Base-by-base conservation (phyloP, 2,888 invertebrate genomes). In the Choreutis nemorana region DNA sequence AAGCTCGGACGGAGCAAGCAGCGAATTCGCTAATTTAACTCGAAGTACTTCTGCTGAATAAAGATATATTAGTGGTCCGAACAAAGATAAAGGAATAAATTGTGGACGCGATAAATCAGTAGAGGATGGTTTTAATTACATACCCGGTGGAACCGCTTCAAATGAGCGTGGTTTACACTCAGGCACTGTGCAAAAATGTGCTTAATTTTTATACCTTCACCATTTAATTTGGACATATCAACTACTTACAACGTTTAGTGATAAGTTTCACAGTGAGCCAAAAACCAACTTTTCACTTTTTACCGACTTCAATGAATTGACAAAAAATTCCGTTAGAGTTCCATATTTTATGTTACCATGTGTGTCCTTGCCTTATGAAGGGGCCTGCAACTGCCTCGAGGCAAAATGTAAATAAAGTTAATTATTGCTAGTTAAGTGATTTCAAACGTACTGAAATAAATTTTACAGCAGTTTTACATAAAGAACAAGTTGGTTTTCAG, bases 81-180 rank as follows among this genome's bases (percentile, higher is more conserved):
- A 51, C 58, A 59, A 62, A 72, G 75, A 78, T 77, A 77, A 77
- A 73, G 70, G 67, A 73, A 73, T 75, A 73, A 75, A 75, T 75
- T 75, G 68, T 68, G 65, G 62, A 55, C 54, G 63, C 61, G 54
- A 71, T 79, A 78, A 79, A 78, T 79, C 72, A 73, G 65, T 57
- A 63, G 65, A 70, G 68, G 65, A 71, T 72, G 75, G 71, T 72
- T 77, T 75, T 77, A 77, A 78, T 77, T 75, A 75, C 58, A 63
- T 64, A 55, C 55, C 60, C 59, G 48, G 45, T 40, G 55, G 55
- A 57, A 57, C 51, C 54, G 45, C 44, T 47, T 34, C 30, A 40
- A 25, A 16, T 14, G 9, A 18, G 33, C 5, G 21, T 7, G 32
- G 9, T 29, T 18, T 16, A 25, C 29, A 40, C 39, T 38, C 38